These are phyloP conservation scores for Dromaius novaehollandiae DNA, from an alignment of 2,113 vertebrate species.

Conservation along the genomic window DNA sequence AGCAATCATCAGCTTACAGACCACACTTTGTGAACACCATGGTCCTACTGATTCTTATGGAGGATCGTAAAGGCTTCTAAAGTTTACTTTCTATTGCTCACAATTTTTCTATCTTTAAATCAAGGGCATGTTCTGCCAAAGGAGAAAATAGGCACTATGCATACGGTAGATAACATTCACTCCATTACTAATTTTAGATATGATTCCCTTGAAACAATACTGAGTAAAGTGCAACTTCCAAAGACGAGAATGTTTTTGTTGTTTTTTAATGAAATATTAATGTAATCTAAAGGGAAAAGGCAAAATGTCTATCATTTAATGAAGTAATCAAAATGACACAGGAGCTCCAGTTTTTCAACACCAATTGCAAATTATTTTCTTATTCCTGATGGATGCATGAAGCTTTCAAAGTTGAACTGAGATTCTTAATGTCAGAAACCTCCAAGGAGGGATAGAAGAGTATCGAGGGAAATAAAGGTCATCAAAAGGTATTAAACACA, in stretches of 20 bases:
- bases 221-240: background rate
- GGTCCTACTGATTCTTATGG: background rate
- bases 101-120: constrained; percentile 10
- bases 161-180: background rate
- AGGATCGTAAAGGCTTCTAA: background rate
- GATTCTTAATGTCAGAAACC: background rate
- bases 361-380: background rate
- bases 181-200: background rate
- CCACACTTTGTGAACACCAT: background rate
- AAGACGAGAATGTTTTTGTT: background rate
- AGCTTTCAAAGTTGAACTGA: background rate
- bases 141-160: background rate
- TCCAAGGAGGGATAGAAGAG: background rate
- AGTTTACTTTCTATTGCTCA: background rate
- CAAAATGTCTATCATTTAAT: background rate
- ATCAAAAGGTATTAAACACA: background rate
- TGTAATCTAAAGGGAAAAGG: background rate
- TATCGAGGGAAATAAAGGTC: background rate
- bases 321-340: background rate
- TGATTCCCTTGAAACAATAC: background rate
- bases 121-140: background rate
- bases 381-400: background rate
- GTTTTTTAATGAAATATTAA: background rate
- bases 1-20: background rate
- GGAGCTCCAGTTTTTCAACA: background rate